Conservation (phyloP, 2,113 vertebrate genomes). For the Sminthopsis crassicaudata region DNA sequence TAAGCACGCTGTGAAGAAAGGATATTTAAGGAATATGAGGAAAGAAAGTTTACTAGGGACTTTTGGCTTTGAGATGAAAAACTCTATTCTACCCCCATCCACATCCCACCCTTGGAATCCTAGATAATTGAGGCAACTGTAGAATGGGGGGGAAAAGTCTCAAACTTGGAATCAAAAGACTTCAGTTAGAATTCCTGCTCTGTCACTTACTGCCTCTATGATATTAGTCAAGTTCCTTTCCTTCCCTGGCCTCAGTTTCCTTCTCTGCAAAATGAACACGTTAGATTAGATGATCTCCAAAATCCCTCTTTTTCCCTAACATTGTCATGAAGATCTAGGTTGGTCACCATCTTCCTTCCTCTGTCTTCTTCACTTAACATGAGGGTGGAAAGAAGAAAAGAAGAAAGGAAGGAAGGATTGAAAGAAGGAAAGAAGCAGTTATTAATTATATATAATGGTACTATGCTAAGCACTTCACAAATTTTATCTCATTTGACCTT, state of each 20-base stretch:
- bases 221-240: background rate
- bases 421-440: background rate
- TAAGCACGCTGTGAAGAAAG: background rate
- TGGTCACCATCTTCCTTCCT: background rate
- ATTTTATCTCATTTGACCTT: background rate
- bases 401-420: background rate
- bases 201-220: background rate
- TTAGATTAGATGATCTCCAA: background rate
- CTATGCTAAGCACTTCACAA: background rate
- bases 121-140: background rate
- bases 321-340: background rate
- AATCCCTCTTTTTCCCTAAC: background rate
- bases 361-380: background rate
- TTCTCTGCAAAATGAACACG: background rate
- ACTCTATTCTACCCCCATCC: background rate
- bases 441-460: background rate
- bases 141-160: background rate
- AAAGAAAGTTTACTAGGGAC: background rate
- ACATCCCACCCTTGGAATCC: background rate
- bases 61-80: background rate
- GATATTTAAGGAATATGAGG: background rate
- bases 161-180: background rate
- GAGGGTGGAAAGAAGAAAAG: background rate
- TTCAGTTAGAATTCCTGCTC: background rate
- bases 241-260: background rate